Base-by-base conservation (phyloP, 2,113 vertebrate genomes). In the Sander lucioperca region DNA sequence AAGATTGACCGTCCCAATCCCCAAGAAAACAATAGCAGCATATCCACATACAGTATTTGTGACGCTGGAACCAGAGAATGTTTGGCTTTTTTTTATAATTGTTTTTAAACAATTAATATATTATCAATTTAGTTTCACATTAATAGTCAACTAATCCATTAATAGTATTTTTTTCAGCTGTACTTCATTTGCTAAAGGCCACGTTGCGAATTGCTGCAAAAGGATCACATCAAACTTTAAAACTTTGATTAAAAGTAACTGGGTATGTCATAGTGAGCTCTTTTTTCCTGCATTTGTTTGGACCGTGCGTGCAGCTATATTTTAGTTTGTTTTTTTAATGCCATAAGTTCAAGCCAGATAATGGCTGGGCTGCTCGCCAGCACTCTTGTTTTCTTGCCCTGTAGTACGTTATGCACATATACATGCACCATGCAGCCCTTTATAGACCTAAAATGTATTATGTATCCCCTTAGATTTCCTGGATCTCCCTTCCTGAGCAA, bases 401-500 rank as follows among this genome's bases (percentile, higher is more conserved):
- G 27, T 51, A 51, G 47, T 61, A 45, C 15, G 6, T 57, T 59
- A 5, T 21, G 45, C 43, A 74, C 21, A 9, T 57, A 74, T 25
- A 25, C 57, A 39, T 47, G 54, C 69, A 67, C 63, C 51, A 18
- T 19, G 61, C 63, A 63, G 39, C 25, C 54, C 53, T 68, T 77
- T 74, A 67, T 58, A 36, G 62, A 57, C 33, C 50, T 58, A 9
- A 74, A 64, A 54, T 78, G 39, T 67, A 33, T 81, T 78, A 62
- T 78, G 19, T 63, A 7, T 78, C 65, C 58, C 36, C 12, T 57
- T 30, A 36, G 45, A 70, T 77, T 80, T 91, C 82, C 88, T 86
- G 69, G 68, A 84, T 74, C 74, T 84, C 58, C 68, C 74, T 89
- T 88, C 86, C 88, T 91, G 74, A 82, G 48, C n/a, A 27, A 39